Evolutionary conservation across 2,888 invertebrate species (phyloP), one percentile per base, ranked within the genome.

Genomic region (Andrena hattorfiana): DNA sequence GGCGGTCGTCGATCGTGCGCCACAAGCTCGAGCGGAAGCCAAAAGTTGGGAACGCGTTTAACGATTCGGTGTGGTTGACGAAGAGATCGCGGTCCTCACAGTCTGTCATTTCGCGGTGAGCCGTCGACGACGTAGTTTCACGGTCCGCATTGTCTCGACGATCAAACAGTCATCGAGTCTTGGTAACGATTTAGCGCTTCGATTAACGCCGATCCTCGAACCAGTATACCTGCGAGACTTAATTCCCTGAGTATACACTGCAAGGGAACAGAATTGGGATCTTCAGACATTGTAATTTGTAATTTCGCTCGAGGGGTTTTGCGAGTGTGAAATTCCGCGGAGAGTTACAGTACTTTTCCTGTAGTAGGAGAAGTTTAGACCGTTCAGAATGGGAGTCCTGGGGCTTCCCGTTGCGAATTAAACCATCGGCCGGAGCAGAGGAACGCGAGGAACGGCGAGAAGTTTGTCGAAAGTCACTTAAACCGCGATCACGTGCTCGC

Each of bases 391-490:
- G 10, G 56, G 26, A 23, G 23, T 26, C 8, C 10, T 0, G 56
- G 56, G 10, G 20, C 54, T 66, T 66, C 51, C 49, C 30, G 67
- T 20, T n/a, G 49, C 32, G 81, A 68, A 81, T 81, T 72, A 62
- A 73, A 71, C 13, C 67, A 73, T 56, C 59, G 28, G 67, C 28
- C 42, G 66, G 59, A 32, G 59, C 23, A 49, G 30, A 13, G 16
- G 23, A 35, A 66, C 51, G 26, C 63, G 30, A 28, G 23, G 26
- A n/a, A 32, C 42, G 42, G 51, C 30, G 26, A 48, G 51, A 72
- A 83, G 67, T 82, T 83, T 71, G 75, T n/a, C 76, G 71, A 72
- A 83, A 83, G 64, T 72, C 59, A 64, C 83, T 83, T 72, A 64
- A 83, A 72, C 60, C 66, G 60, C 72, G 78, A 68, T 82, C 75